Conservation (phyloP, 2,888 invertebrate species). For the Nematopogon swammerdamellus region DNA sequence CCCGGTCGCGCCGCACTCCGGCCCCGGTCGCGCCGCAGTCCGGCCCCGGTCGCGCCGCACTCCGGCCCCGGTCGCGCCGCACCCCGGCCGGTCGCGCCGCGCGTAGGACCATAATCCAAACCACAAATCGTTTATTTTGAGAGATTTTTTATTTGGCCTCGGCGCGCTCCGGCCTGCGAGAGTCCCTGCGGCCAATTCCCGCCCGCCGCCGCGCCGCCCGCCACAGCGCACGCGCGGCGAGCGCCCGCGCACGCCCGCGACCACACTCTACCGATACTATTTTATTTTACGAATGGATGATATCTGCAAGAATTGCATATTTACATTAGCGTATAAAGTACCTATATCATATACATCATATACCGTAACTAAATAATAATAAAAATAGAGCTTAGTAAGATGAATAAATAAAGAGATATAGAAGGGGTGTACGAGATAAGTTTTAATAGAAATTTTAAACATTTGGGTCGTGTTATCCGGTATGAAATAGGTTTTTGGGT, state of each 20-base stretch:
- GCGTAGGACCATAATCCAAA: not conserved
- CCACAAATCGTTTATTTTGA: not conserved
- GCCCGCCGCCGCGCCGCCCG: not conserved
- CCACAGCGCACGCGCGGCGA: not conserved
- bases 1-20: no score
- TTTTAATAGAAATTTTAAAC: constrained; percentile 42
- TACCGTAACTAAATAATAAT: constrained; percentile 40
- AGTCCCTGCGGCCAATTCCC: not conserved
- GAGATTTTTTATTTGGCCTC: not conserved
- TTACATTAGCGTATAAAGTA: constrained; percentile 49
- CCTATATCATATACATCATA: constrained; percentile 50
- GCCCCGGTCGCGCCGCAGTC: no score
- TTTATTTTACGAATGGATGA: constrained; percentile 28
- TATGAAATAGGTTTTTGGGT: constrained; percentile 44
- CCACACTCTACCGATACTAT: not conserved
- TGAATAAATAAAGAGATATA: constrained; percentile 40
- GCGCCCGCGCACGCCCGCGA: constrained; percentile 7
- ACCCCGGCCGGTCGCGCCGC: no score
- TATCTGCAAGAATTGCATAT: constrained; percentile 39
- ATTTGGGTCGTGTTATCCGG: constrained; percentile 44
- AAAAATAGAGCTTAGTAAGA: constrained; percentile 53
- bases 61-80: no score
- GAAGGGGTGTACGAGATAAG: constrained; percentile 43
- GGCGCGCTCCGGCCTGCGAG: not conserved
- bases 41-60: no score